Base-by-base conservation (phyloP, 2,888 invertebrate species). In the Agrypnus murinus region DNA sequence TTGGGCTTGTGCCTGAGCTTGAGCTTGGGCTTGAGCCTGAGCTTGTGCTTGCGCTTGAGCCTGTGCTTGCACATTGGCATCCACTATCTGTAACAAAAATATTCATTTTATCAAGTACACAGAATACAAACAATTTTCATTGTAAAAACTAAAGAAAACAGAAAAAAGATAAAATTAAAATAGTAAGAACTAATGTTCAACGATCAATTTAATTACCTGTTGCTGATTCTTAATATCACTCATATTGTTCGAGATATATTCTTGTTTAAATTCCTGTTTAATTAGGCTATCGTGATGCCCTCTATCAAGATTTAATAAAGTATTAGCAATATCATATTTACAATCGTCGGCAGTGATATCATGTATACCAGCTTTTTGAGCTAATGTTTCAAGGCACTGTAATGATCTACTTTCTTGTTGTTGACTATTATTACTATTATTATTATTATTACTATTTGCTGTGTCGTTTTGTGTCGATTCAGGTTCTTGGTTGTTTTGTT, bases 351-450 rank as follows among this genome's bases (percentile, higher is more conserved):
- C 90, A 14, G 92, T 92, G 10, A 92, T 92, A 75, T 86, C 85
- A 76, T 84, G 84, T 60, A 86, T 86, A 1, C 92, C 92, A 59
- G 92, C 92, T 77, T 92, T 92, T 80, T 92, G 91, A 10, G 92
- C 92, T 71, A 92, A 87, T 0, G 92, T 92, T 82, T 92, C 92
- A 73, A 92, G 84, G 79, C 92, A 92, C 89, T 92, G 92, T 60
- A 92, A 81, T 0, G 89, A 89, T 45, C 89, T 80, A 77, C 87
- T 87, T 12, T 81, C 81, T 19, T 81, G 76, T 55, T 74, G 75
- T 25, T 75, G 74, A 15, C 74, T 72, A 31, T 71, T 75, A 66
- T 38, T 65, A 65, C 46, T 71, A 25, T 5, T 25, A 66, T 38
- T 65, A 65, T 46, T 71, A 25, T 5, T 25, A 67, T 40, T 64